Evolutionary conservation across 2,113 vertebrate species (phyloP), one percentile per base, ranked within the genome.

Genomic region (Clarias magur): DNA sequence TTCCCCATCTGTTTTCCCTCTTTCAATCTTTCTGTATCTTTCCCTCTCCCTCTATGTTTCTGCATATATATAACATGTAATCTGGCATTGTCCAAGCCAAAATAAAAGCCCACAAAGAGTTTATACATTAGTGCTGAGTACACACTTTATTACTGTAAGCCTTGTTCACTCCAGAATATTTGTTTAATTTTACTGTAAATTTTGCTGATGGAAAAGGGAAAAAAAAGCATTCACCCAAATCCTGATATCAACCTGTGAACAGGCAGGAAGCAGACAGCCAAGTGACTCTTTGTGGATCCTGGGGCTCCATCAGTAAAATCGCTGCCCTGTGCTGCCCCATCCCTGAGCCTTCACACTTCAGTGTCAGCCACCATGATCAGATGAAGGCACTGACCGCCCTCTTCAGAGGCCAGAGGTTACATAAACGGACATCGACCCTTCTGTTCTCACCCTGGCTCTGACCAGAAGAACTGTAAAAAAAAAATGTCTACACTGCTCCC

Each of bases 1-100:
- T 92, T 93, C 84, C 82, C 92, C 94, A 95, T 95, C 94, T 96
- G 94, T 93, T 95, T 94, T 94, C 91, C 89, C 91, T 93, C 92
- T 92, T 88, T 93, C 90, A 89, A 89, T 92, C 92, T 90, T 89
- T 90, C 90, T 89, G 79, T 88, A 89, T 93, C 92, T 90, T 90
- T 91, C 90, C 87, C 73, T 88, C 67, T 88, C 84, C 85, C 82
- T 88, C 85, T 90, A 88, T 87, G 38, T 86, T 86, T 85, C 80
- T 27, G 57, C 67, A 82, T 67, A 73, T 75, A 48, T 48, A 48
- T 48, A 48, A 48, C 6, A 48, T 48, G 7, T 82, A 67, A 62
- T 83, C 80, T 80, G 60, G 25, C 60, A 80, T 67, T 65, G 75
- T 68, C 60, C 25, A 53, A 63, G 68, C 56, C 16, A 88, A 54